Evolutionary conservation across 2,797 vertebrate genomes (phyloP).

Genomic region (Trichosurus vulpecula): DNA sequence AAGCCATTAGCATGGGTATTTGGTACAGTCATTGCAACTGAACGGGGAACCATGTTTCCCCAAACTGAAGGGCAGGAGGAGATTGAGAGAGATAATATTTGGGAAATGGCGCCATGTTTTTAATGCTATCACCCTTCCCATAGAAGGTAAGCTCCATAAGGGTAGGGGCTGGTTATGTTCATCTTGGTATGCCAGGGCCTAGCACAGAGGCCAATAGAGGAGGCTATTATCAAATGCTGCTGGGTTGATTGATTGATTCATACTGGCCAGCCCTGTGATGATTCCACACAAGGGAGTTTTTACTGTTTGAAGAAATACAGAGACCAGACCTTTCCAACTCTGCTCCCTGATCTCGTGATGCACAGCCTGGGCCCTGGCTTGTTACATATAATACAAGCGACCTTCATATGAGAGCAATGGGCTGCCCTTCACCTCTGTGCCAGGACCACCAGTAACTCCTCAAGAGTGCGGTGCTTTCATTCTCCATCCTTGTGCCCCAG

Average conservation of each 20-base stretch:
- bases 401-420: no score
- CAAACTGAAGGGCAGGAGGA: not conserved
- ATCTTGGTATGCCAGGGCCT: not conserved
- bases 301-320: no score
- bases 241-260: not conserved
- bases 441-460: not conserved
- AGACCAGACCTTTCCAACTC: no score
- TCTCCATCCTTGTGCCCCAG: not conserved
- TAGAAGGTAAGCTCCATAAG: not conserved
- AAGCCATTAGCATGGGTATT: not conserved
- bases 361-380: no score
- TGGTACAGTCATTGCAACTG: not conserved
- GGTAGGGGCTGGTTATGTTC: not conserved
- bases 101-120: not conserved
- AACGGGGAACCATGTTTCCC: not conserved
- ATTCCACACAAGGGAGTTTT: not conserved
- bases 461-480: not conserved
- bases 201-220: no score
- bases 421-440: not conserved
- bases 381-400: no score
- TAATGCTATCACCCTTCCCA: no score
- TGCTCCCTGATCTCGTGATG: not conserved
- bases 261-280: no score
- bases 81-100: not conserved
- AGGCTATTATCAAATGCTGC: not conserved